These are phyloP conservation scores for Orthosia gothica DNA, from an alignment of 2,888 invertebrate species.

Conservation along the genomic window DNA sequence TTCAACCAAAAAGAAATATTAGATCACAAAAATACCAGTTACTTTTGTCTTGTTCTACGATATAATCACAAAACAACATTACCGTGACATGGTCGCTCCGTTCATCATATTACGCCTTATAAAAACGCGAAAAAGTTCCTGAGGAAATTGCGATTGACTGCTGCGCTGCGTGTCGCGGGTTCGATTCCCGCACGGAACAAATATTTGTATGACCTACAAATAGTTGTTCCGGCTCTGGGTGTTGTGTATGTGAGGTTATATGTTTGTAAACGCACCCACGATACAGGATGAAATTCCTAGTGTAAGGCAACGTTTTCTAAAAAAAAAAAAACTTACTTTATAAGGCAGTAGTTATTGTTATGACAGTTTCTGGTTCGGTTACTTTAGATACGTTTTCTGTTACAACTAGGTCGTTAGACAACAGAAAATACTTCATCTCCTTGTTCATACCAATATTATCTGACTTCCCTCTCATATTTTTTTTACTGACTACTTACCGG, in stretches of 20 bases:
- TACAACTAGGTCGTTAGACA: slow-evolving; percentile 6
- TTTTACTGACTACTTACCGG: not conserved
- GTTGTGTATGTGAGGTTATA: no score
- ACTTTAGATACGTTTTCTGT: slow-evolving; percentile 23
- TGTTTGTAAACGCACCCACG: no score
- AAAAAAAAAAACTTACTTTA: no score
- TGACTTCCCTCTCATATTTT: not conserved
- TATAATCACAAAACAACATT: slow-evolving; percentile 62
- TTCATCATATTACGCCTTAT: slow-evolving; percentile 59
- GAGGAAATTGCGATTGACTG: no score
- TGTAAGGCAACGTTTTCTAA: no score
- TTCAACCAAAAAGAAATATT: slow-evolving; percentile 50
- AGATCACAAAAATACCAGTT: slow-evolving; percentile 44
- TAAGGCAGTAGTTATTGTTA: slow-evolving; percentile 56
- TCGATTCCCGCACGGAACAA: no score
- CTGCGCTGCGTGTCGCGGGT: no score
- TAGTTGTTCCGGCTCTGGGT: no score
- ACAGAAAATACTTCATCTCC: not conserved
- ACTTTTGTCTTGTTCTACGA: slow-evolving; percentile 45
- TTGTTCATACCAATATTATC: not conserved
- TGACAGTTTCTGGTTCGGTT: slow-evolving; percentile 26
- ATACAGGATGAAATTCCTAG: no score
- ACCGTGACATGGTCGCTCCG: slow-evolving; percentile 51
- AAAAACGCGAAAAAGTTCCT: slow-evolving; percentile 67
- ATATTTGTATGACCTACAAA: no score